Base-by-base conservation (phyloP, 2,888 invertebrate genomes). In the Chrysina gloriosa region DNA sequence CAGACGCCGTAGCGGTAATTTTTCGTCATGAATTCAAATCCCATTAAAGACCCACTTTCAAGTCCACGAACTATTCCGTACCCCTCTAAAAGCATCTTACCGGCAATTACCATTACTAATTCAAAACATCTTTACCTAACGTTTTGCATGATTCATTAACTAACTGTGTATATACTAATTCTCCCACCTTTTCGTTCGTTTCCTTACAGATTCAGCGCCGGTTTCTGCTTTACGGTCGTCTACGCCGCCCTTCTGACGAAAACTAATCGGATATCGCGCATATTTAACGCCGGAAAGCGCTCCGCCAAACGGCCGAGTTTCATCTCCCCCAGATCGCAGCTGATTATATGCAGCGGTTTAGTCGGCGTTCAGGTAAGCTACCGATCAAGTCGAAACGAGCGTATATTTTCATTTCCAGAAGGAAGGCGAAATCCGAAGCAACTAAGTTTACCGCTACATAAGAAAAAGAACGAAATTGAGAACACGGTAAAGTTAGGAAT, bases 181-280 rank as follows among this genome's bases (percentile, higher is more conserved):
- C 5, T 16, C 14, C 14, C 16, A 21, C 19, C 11, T 50, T 25
- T 11, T 6, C n/a, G 5, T 23, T 47, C 6, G n/a, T 47, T 52
- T 52, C 7, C 27, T 79, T 78, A 34, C 78, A 94, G 94, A 80
- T 94, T 94, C 76, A 89, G 92, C n/a, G 93, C 96, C 0, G 97
- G 96, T 2, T 93, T 98, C 82, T 96, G 97, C 79, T 98, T 99
- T 85, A 95, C 97, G 0, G 93, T 98, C 50, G 96, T 99, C 39
- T 98, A 98, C 85, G 97, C 97, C 0, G 96, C 98, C 0, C 86
- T 99, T 25, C 87, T 98, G 63, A 98, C 98, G 54, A 98, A 98
- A 87, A 98, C 98, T 7, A 98, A 98, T 85, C 87, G 98, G 63
- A 99, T 99, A 72, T 93, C 97, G 0, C 86, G 98, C 52, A 98